Base-by-base conservation (phyloP, 2,113 vertebrate species). In the Anhinga rufa region DNA sequence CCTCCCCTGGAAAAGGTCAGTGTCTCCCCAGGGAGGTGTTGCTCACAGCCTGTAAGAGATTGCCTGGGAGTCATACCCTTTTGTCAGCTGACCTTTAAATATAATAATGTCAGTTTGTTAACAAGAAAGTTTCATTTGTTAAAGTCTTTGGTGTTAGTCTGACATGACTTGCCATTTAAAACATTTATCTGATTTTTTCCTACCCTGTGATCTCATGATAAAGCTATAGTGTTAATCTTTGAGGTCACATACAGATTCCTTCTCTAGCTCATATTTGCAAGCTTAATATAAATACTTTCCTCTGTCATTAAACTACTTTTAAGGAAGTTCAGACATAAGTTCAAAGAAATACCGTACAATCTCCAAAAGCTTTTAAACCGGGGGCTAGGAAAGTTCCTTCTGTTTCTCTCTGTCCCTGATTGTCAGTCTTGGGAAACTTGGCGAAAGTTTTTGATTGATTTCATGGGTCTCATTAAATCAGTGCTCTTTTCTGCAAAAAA, bases 41-140 rank as follows among this genome's bases (percentile, higher is more conserved):
- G 88, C 71, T 89, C 15, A 2, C 52, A 94, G 54, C 24, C 76
- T 94, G 92, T 86, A 40, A 96, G 72, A 91, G 68, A 82, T 86
- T 89, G 92, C 83, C 80, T 68, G 58, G 14, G 71, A 95, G 90
- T 96, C 85, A 83, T 74, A 95, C 69, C 85, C 92, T 96, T 97
- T 91, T 84, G 72, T 74, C 95, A 89, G 82, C 95, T 97, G 97
- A 98, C 95, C 91, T 98, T 97, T 97, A 97, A 93, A 92, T 94
- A 92, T 17, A 97, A 65, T 94, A 96, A 92, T 62, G 89, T 93
- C 76, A 83, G 70, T 97, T 97, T 94, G 91, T 97, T 97, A 97
- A 96, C 89, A 95, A 90, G 91, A 84, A 96, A 88, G 81, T 88
- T 94, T 57, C 76, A 93, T 96, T 95, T 94, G 42, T 94, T 96